phyloP scores from a whole-genome alignment of 2,113 vertebrate species.

The Rhabdornis inornatus region DNA sequence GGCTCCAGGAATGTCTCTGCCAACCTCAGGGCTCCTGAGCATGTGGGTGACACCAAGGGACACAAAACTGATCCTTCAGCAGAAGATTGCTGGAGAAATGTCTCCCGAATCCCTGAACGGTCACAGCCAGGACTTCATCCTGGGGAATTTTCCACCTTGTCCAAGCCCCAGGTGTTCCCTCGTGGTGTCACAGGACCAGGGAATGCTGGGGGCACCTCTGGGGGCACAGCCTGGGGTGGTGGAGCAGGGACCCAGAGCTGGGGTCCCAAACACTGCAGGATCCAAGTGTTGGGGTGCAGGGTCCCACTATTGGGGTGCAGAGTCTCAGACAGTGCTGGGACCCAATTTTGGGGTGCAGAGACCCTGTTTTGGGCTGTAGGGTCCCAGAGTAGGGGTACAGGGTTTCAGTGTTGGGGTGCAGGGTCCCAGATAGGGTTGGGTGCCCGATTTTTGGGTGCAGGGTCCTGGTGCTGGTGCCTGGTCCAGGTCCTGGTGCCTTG shows the following conservation, averaged over 20 bases:
- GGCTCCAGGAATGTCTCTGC: not conserved
- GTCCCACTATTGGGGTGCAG: not conserved
- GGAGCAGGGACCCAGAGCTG: not conserved
- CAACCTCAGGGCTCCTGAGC: not conserved
- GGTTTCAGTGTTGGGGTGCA: not conserved
- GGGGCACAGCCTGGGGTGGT: not conserved
- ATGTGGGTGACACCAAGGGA: not conserved
- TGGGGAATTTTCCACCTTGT: not conserved
- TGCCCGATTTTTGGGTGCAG: too few species aligned
- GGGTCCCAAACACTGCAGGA: not conserved
- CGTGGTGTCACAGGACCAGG: not conserved
- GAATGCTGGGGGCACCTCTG: not conserved
- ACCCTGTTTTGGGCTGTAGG: not conserved
- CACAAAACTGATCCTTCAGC: not conserved
- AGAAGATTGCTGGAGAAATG: not conserved
- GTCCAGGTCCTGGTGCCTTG: not conserved
- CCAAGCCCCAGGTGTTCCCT: not conserved
- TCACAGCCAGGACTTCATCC: fast-evolving
- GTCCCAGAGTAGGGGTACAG: too few species aligned
- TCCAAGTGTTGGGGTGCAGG: not conserved
- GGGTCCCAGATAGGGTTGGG: not conserved
- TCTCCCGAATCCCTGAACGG: not conserved
- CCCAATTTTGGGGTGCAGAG: too few species aligned
- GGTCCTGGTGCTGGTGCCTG: not conserved
- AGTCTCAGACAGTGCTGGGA: too few species aligned